Evolutionary conservation across 37 sponge, comb jelly and placozoan species (phyloP), one percentile per base, ranked within the genome.

Genomic region (Aplysina aerophoba): DNA sequence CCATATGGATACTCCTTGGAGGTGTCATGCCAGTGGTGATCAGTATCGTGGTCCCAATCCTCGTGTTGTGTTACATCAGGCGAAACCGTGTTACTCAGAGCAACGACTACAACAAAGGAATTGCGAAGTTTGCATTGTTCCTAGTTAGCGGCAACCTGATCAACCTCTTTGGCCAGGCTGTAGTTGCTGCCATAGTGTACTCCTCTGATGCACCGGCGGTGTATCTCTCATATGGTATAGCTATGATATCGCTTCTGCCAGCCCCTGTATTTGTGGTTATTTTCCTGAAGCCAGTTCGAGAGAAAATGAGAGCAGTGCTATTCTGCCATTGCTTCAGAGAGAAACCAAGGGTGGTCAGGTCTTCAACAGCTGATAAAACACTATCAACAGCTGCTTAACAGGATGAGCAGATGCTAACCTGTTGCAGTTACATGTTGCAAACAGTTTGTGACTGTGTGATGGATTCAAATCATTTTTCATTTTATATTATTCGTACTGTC

Each of bases 101-200:
- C 28, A 30, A 1, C 6, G 33, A 69, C 35, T 31, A 69, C 34
- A 69, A 69, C 71, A 69, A 69, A 35, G 34, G 31, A 30, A 69
- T 69, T 4, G 71, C 71, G 12, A n/a, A 69, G 71, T 69, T 69
- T 69, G 71, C 71, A 33, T 35, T 69, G 19, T 69, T 69, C 34
- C 34, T 69, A 6, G 35, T 69, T 17, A 31, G 35, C 15, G 71
- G 71, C 28, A 69, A 69, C 34, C 17, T 69, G 17, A 35, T 69
- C 17, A 69, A 69, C 33, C 19, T 69, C 34, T 17, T 69, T 6
- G 28, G 35, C 6, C 28, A 35, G 34, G 71, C 71, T 30, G 71
- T 69, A 34, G 35, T 35, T 6, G 34, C 11, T 69, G 34, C 34
- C 34, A n/a, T 69, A 34, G 71, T 35, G 28, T 69, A 69, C 6